Evolutionary conservation across 1,140 invertebrate species (phyloP), one percentile per base, ranked within the genome.

Genomic region (Diorhabda carinulata): DNA sequence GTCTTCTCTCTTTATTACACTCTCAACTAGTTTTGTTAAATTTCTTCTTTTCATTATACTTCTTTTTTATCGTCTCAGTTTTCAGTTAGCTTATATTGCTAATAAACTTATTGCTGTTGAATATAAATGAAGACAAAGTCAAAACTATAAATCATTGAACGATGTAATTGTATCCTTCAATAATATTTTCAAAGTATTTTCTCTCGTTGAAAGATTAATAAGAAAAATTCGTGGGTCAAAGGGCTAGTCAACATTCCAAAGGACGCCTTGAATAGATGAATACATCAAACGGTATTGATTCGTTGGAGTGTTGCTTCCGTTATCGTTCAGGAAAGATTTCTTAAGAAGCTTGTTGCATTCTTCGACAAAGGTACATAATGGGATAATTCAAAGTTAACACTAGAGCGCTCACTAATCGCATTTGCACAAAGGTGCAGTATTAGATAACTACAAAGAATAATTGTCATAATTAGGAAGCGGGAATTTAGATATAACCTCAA

Each of bases 271-370:
- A 52, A 52, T 52, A n/a, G 6, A 6, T 52, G 47, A 52, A 6
- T 52, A 52, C 47, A 52, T 52, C 47, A 52, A 52, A 52, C 6
- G n/a, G 47, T 52, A 52, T 52, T 52, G 47, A 52, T 52, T n/a
- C n/a, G 47, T 52, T 52, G 47, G 3, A 52, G 25, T 25, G 25
- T 1, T 25, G 25, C 25, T 52, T 8, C 3, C 47, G 47, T n/a
- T 52, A 52, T 52, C 47, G 47, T n/a, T 9, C 6, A 2, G 47
- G 3, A 52, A 52, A 52, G 47, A 52, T 52, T 52, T 52, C 47
- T 52, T 52, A 52, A 52, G n/a, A n/a, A 52, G 47, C 47, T 52
- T 52, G 47, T 52, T 52, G 47, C 47, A 52, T 52, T 52, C 25
- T 4, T 52, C 47, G n/a, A 52, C 47, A 52, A 52, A 3, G 47